phyloP scores from a whole-genome alignment of 2,888 invertebrate species.

The Ochropleura leucogaster region DNA sequence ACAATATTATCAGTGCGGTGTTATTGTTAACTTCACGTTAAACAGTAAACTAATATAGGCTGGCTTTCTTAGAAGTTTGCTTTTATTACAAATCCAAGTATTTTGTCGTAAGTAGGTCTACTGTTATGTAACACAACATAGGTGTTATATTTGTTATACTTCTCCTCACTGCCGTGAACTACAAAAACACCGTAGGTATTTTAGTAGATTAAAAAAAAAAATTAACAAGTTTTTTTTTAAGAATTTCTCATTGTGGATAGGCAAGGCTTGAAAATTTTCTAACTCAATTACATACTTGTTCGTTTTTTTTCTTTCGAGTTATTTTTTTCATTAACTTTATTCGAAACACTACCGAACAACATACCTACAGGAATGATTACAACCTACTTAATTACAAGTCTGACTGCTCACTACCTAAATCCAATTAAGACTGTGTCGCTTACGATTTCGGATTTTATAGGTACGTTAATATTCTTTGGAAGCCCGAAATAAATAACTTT shows the following conservation, averaged over 20 bases:
- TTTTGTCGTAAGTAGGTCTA: conserved; percentile 31
- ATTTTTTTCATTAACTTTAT: neutral
- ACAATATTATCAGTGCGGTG: conserved; percentile 52
- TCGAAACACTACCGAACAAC: neutral
- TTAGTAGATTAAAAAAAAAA: neutral
- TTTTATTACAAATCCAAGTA: conserved; percentile 48
- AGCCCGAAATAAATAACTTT: neutral
- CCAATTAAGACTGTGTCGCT: conserved; percentile 4
- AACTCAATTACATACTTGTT: neutral
- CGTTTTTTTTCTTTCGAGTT: neutral
- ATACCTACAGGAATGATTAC: conserved; percentile 5
- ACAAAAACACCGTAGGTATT: no score
- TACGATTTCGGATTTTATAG: neutral
- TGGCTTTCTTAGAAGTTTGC: conserved; percentile 51
- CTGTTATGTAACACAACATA: conserved; percentile 19
- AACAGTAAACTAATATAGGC: conserved; percentile 60
- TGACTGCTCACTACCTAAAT: conserved; percentile 16
- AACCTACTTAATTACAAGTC: conserved; percentile 18
- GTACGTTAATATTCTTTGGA: neutral
- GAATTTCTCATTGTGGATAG: neutral
- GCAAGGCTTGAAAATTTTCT: neutral
- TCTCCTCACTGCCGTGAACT: neutral
- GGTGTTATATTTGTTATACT: neutral
- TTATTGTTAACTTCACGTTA: conserved; percentile 54
- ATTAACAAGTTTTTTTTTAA: neutral